Conservation (phyloP, 2,888 invertebrate genomes). For the Rhagophthalmus giganteus region DNA sequence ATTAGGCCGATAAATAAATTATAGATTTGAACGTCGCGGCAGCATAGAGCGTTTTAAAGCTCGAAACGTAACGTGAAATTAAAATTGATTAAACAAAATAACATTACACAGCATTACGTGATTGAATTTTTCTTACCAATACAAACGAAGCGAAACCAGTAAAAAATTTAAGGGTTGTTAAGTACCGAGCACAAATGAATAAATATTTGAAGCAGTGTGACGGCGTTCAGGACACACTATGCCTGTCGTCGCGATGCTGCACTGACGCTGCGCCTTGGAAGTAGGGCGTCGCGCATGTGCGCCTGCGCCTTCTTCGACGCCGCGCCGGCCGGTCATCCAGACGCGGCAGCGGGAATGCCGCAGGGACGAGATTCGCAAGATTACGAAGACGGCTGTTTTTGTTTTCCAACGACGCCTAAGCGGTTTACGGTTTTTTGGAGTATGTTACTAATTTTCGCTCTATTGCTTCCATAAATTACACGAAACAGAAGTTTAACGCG, state of each 20-base stretch:
- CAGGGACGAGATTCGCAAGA: slow-evolving; percentile 13
- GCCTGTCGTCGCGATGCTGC: slow-evolving; percentile 45
- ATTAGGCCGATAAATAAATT: neutral
- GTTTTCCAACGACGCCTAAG: slow-evolving; percentile 15
- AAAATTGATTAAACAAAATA: neutral
- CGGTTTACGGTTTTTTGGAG: slow-evolving; percentile 17
- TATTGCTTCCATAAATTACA: slow-evolving; percentile 10
- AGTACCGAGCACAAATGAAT: slow-evolving; percentile 28
- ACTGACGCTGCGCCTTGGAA: slow-evolving; percentile 45
- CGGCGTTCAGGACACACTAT: slow-evolving; percentile 41
- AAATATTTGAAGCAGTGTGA: slow-evolving; percentile 37
- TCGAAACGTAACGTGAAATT: neutral
- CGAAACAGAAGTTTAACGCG: slow-evolving; percentile 2
- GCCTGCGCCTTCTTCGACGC: slow-evolving; percentile 14
- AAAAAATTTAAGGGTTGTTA: slow-evolving; percentile 1
- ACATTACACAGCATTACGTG: neutral
- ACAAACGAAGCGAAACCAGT: slow-evolving; percentile 11
- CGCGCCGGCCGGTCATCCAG: slow-evolving; percentile 13
- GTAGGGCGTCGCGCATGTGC: slow-evolving; percentile 25
- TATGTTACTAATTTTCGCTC: slow-evolving; percentile 17
- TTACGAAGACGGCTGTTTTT: slow-evolving; percentile 17
- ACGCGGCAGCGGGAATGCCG: slow-evolving; percentile 14
- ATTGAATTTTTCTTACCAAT: slow-evolving; percentile 22
- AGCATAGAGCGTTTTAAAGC: slow-evolving; percentile 2
- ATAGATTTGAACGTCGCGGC: slow-evolving; percentile 10